phyloP scores from a whole-genome alignment of 2,888 invertebrate species.

The Acleris literana region DNA sequence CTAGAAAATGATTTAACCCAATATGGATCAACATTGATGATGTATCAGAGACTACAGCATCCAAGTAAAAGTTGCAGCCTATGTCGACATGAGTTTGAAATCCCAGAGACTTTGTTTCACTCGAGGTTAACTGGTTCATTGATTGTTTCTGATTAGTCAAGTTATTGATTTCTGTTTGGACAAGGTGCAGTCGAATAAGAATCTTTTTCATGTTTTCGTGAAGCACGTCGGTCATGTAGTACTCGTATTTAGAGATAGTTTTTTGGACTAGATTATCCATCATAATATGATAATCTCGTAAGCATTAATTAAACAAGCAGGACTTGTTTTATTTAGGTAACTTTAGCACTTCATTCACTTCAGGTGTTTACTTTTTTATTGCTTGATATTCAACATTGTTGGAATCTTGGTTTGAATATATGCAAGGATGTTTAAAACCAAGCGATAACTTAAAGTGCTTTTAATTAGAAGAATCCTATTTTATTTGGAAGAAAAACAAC shows the following conservation, averaged over 20 bases:
- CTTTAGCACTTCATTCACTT: not conserved
- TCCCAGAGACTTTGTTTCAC: conserved; percentile 73
- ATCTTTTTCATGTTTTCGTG: conserved; percentile 87
- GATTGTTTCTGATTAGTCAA: conserved; percentile 88
- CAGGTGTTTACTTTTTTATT: not conserved
- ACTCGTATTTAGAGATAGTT: conserved; percentile 83
- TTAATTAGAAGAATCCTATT: no score
- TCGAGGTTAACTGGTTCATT: conserved; percentile 85
- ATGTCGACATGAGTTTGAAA: conserved; percentile 86
- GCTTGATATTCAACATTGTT: no score
- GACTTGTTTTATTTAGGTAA: no score
- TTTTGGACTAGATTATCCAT: conserved; percentile 46
- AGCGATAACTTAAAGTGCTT: no score
- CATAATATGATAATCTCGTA: not conserved
- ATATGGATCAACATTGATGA: conserved; percentile 87
- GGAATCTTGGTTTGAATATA: no score
- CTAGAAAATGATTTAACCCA: conserved; percentile 90
- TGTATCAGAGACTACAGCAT: conserved; percentile 87
- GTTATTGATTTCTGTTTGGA: conserved; percentile 88
- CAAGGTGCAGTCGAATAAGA: conserved; percentile 82
- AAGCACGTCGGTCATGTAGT: conserved; percentile 90
- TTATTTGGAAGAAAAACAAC: no score
- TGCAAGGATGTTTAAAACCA: no score
- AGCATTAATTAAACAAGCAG: not conserved
- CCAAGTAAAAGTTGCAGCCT: conserved; percentile 93